phyloP scores from a whole-genome alignment of 2,113 vertebrate genomes.

The Brachypteracias leptosomus region DNA sequence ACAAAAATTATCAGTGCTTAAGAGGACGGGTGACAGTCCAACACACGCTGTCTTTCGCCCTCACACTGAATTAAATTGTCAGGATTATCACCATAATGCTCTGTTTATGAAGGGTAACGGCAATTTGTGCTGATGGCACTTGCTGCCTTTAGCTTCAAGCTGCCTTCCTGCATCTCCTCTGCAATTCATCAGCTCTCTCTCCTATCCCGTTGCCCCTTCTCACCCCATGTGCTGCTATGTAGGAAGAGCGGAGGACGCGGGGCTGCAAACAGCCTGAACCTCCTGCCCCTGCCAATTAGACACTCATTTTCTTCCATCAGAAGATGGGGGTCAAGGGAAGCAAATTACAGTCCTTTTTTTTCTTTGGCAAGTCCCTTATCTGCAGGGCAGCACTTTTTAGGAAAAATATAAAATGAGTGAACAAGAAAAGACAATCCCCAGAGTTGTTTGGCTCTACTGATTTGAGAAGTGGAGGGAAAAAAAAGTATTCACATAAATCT shows the following conservation, averaged over 20 bases:
- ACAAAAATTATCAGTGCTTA: background rate
- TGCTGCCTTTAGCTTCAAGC: constrained; percentile 77
- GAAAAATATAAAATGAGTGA: background rate
- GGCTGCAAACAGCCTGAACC: background rate
- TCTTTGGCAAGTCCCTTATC: background rate
- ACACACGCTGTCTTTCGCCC: constrained; percentile 37
- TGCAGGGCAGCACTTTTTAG: background rate
- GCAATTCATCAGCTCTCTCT: constrained; percentile 81
- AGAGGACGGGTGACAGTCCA: background rate
- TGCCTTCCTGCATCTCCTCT: constrained; percentile 82
- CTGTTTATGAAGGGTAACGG: constrained; percentile 75
- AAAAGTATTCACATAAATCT: background rate
- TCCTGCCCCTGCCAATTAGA: background rate
- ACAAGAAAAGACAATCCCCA: background rate
- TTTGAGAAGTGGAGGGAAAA: background rate
- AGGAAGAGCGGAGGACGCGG: background rate
- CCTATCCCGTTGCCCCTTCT: background rate
- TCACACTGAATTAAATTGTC: constrained; percentile 83
- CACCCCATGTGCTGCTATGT: background rate
- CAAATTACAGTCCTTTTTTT: background rate
- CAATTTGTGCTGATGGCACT: constrained; percentile 83
- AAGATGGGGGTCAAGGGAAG: background rate
- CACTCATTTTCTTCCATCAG: background rate
- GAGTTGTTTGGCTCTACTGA: background rate
- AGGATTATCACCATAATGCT: constrained; percentile 78